Base-by-base conservation (phyloP, 2,113 vertebrate species). In the Cariama cristata region DNA sequence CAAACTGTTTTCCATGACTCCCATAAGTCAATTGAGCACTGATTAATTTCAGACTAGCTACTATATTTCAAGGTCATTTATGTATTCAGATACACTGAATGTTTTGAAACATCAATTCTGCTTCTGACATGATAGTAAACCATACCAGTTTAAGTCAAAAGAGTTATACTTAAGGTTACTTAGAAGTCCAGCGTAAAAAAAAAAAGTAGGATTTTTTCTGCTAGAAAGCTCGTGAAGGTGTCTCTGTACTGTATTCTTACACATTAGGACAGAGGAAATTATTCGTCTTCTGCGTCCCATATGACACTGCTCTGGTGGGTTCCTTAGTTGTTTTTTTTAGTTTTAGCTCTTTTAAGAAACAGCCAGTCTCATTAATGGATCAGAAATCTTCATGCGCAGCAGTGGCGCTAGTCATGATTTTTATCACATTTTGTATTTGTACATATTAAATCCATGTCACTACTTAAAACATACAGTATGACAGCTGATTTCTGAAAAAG, bases 1-100 rank as follows among this genome's bases (percentile, higher is more conserved):
- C 62, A 75, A 47, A 76, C 90, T 80, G 38, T 90, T 95, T 96
- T 89, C 88, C 58, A n/a, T 90, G 69, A 88, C 74, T 94, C 62
- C 18, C 3, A 7, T 12, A 22, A 83, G 50, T 90, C 62, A 72
- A 18, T 20, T 66, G 40, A 73, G 27, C 62, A 75, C 69, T 87
- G 74, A 94, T 94, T 87, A 79, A 88, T 86, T 95, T 92, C 66
- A 69, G 32, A 76, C 30, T 68, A 94, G 58, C 49, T 13, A 40
- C 49, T 59, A 6, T 21, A 5, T 88, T 93, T 88, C 62, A 73
- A 92, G 79, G 62, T 96, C 21, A 5, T 50, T 81, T 79, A 16
- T 50, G 24, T 85, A 55, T 79, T 93, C 33, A 68, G 8, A 20
- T 56, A 53, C 32, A 50, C 22, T 56, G 49, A 76, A 49, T 53